Conservation (phyloP, 2,888 invertebrate genomes). For the Actias luna region DNA sequence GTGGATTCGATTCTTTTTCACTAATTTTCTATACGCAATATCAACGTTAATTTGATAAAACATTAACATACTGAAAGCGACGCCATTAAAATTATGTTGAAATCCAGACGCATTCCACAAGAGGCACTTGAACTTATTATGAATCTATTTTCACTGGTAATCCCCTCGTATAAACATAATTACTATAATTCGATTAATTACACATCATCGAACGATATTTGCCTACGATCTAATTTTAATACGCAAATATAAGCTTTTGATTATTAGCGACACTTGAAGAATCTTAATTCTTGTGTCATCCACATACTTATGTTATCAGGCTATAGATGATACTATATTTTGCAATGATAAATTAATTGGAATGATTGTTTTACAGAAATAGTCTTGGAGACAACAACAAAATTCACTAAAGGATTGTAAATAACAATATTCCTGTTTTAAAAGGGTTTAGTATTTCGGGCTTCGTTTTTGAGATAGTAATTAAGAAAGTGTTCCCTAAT, state of each 20-base stretch:
- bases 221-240: constrained; percentile 11
- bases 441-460: no score
- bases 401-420: no score
- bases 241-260: not conserved
- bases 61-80: no score
- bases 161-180: constrained; percentile 28
- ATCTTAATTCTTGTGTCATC: constrained; percentile 9
- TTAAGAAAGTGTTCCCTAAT: no score
- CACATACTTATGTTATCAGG: not conserved
- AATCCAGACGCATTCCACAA: constrained; percentile 18
- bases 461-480: no score
- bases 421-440: no score
- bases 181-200: constrained; percentile 12
- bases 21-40: no score
- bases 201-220: constrained; percentile 1
- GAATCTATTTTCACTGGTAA: constrained; percentile 31
- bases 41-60: not conserved
- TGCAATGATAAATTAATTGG: not conserved
- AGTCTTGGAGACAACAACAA: no score
- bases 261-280: not conserved
- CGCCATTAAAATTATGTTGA: not conserved
- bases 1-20: no score
- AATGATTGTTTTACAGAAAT: not conserved
- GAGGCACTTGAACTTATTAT: constrained; percentile 41
- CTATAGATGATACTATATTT: not conserved